Evolutionary conservation across 2,797 vertebrate species (phyloP).

Genomic region (Otolemur crassicaudatus): DNA sequence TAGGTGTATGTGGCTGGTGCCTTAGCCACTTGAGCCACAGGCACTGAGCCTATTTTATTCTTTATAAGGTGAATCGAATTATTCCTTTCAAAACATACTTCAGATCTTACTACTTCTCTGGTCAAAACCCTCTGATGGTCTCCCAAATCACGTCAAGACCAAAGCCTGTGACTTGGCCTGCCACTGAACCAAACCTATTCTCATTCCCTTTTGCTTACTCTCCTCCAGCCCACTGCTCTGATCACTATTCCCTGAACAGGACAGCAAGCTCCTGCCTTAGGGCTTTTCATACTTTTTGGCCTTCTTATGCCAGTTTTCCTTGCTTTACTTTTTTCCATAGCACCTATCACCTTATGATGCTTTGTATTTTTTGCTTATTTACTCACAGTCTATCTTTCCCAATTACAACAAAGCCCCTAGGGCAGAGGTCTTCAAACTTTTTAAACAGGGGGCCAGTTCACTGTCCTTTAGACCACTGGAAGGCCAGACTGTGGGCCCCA

Average conservation of each 20-base stretch:
- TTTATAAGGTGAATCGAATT: background rate
- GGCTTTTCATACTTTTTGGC: background rate
- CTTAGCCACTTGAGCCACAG: too few species aligned
- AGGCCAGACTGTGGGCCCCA: too few species aligned
- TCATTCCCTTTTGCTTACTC: background rate
- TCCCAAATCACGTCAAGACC: background rate
- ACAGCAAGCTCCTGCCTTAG: background rate
- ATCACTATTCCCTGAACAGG: background rate
- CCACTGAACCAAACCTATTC: background rate
- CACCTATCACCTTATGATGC: background rate
- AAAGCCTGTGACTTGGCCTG: background rate
- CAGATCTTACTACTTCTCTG: background rate
- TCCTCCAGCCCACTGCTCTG: background rate
- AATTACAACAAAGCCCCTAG: background rate
- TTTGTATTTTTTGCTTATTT: conserved; percentile 5
- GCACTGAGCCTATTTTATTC: too few species aligned
- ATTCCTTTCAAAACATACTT: background rate
- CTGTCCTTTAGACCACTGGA: too few species aligned
- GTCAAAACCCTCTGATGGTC: background rate
- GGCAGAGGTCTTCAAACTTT: too few species aligned
- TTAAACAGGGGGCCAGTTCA: too few species aligned
- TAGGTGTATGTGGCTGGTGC: too few species aligned
- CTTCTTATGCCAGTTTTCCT: background rate
- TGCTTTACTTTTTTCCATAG: conserved; percentile 4
- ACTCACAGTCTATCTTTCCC: background rate